Evolutionary conservation across 2,797 vertebrate genomes (phyloP).

Genomic region (Diplodus puntazzo): DNA sequence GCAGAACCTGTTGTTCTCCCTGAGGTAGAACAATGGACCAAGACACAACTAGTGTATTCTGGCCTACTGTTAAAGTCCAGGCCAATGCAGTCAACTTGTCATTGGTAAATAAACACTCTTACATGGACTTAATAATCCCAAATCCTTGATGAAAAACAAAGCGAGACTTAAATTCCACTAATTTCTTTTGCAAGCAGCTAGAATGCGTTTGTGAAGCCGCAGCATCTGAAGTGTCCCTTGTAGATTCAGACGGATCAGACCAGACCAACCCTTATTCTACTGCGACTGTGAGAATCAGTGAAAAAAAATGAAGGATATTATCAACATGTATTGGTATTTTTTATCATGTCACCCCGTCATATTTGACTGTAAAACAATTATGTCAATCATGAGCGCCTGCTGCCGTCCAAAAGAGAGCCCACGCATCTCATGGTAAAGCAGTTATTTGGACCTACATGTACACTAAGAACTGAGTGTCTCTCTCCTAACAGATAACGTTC

Average conservation of each 20-base stretch:
- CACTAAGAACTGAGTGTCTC: neutral
- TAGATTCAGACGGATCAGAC: neutral
- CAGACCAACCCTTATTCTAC: neutral
- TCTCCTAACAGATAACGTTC: conserved; percentile 17
- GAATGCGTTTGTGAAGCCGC: neutral
- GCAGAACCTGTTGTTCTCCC: neutral
- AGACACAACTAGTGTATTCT: neutral
- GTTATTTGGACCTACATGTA: conserved; percentile 8
- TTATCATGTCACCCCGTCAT: neutral
- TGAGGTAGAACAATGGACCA: neutral
- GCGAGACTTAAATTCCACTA: neutral
- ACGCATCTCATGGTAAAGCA: neutral
- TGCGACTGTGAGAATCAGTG: neutral
- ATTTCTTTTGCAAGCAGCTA: neutral
- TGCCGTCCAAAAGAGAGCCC: neutral
- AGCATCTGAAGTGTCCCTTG: neutral
- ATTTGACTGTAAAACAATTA: neutral
- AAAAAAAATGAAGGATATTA: neutral
- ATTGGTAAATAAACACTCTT: neutral
- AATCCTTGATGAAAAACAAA: neutral
- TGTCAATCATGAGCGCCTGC: neutral
- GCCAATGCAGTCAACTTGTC: neutral
- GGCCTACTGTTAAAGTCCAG: neutral
- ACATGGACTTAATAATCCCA: neutral
- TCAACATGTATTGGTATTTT: neutral